Percentiles rank a stretch among this genome's conserved stretches.
phyloP scores from a whole-genome alignment of 1,140 invertebrate genomes.

The Arion vulgaris region DNA sequence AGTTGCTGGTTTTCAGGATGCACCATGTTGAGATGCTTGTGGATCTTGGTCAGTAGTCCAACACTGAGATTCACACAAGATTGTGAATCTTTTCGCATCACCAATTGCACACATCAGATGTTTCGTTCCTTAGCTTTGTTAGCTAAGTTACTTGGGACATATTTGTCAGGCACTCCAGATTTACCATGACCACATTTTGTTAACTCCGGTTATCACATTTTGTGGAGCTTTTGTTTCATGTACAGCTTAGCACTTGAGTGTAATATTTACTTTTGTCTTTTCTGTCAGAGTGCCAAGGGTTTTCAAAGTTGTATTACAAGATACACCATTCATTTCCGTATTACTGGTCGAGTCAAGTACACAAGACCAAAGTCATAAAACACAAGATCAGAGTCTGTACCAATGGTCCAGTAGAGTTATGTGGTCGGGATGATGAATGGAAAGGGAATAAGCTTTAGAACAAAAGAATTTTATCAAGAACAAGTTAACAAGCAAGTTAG shows the following conservation, averaged over 20 bases:
- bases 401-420: constrained; percentile 17
- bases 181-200: too few relatives aligned
- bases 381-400: constrained; percentile 27
- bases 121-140: too few relatives aligned
- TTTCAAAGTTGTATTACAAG: constrained; percentile 38
- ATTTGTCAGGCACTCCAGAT: too few relatives aligned
- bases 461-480: constrained; percentile 19
- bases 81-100: too few relatives aligned
- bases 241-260: neutral
- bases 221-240: too few relatives aligned
- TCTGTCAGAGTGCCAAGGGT: constrained; percentile 40
- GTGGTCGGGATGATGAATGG: constrained; percentile 24
- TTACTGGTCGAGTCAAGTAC: constrained; percentile 29
- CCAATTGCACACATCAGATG: too few relatives aligned
- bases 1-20: too few relatives aligned
- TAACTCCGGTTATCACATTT: too few relatives aligned
- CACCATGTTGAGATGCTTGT: too few relatives aligned
- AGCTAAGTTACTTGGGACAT: too few relatives aligned
- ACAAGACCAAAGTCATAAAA: constrained; percentile 4
- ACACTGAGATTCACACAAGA: too few relatives aligned
- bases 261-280: constrained; percentile 26
- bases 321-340: neutral
- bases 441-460: constrained; percentile 15
- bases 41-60: too few relatives aligned
- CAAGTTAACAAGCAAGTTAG: constrained; percentile 27